Evolutionary conservation across 2,797 vertebrate species (phyloP).

Genomic region (Mustela erminea): DNA sequence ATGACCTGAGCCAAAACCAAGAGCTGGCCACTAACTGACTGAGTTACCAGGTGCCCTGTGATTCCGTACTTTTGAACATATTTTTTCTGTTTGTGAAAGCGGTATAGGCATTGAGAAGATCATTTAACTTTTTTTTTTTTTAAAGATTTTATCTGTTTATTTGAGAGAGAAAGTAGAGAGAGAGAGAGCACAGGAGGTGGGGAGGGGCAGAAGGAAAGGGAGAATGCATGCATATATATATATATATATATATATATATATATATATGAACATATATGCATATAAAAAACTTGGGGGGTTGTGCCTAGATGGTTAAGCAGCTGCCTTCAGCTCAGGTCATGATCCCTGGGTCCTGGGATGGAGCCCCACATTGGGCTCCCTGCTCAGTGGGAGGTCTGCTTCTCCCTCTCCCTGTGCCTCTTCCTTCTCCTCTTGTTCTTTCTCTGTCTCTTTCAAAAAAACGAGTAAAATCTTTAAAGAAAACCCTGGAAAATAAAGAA

Average conservation of each 20-base stretch:
- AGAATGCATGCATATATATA: not conserved
- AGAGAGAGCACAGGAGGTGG: too few species aligned
- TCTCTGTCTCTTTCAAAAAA: not conserved
- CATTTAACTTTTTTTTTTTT: too few species aligned
- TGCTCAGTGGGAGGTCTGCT: not conserved
- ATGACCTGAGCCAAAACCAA: not conserved
- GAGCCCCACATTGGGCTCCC: too few species aligned
- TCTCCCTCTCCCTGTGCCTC: not conserved
- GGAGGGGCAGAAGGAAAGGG: too few species aligned
- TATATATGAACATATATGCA: not conserved
- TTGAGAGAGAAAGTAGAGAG: too few species aligned
- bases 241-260: not conserved
- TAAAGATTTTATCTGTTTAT: too few species aligned
- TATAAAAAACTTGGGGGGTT: not conserved
- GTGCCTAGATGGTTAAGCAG: too few species aligned
- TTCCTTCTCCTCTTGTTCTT: not conserved
- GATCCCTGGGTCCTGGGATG: too few species aligned
- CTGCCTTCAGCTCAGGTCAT: too few species aligned
- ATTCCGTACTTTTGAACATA: not conserved
- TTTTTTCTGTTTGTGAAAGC: not conserved
- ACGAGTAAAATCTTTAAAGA: not conserved
- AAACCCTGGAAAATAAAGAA: not conserved
- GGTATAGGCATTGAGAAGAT: too few species aligned
- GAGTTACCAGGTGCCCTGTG: not conserved
- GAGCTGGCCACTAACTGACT: not conserved